Evolutionary conservation across 2,113 vertebrate genomes (phyloP), one percentile per base, ranked within the genome.

Genomic region (Brachyhypopomus occidentalis): DNA sequence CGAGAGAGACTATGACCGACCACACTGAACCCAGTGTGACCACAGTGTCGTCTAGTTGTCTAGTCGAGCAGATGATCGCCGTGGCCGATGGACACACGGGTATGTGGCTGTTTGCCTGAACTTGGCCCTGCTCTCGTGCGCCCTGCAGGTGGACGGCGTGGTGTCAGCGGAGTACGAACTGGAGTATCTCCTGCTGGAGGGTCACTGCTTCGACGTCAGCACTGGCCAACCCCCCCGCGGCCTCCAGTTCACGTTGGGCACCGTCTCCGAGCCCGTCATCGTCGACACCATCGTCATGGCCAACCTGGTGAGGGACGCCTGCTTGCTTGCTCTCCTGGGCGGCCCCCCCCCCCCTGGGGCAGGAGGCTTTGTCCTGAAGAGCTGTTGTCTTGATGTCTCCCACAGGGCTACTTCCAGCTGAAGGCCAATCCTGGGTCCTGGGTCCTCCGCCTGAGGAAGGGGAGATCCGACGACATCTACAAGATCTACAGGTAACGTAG

Each of bases 211-310:
- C n/a, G 98, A 99, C 34, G 95, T 99, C 70, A 97, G 96, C 9
- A 97, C 97, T 0, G 97, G 97, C 30, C 98, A 99, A 87, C 98
- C 98, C 0, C 97, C 98, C 0, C 94, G 97, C 0, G 97, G 98
- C 0, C 95, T 99, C 0, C 97, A 99, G 91, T 99, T 99, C 69
- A 99, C 96, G 0, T 81, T 99, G 85, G 98, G 98, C 36, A 97
- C 96, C 0, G 91, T 94, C 25, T 82, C 91, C 12, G 91, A 89
- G 41, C 97, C 96, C 0, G 95, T 98, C 84, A 91, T 96, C 0
- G 90, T 99, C 1, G 98, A 99, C 22, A 99, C 98, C 17, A 99
- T 99, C 19, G 98, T 99, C 59, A 99, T 99, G 98, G 98, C 98
- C 25, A 99, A 99, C 88, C 83, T 99, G 92, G 98, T 98, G 76